phyloP scores from a whole-genome alignment of 2,113 vertebrate genomes.

The Urocitellus parryii region DNA sequence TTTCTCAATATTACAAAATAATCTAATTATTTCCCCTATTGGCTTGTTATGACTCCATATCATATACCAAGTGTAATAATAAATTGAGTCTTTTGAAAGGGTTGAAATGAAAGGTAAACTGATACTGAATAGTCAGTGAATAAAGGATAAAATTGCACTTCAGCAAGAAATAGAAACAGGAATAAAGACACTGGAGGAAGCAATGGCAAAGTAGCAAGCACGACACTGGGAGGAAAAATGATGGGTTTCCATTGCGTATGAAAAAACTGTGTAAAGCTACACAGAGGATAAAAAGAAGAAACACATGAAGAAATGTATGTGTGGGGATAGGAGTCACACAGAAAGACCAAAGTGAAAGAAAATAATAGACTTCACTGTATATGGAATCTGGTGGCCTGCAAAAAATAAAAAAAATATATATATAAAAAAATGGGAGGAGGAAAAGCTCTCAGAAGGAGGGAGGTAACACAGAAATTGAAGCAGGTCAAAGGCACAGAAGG shows the following conservation, averaged over 20 bases:
- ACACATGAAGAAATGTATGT: neutral
- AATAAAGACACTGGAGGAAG: conserved; percentile 19
- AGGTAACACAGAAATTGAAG: conserved; percentile 5
- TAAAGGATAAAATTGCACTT: neutral
- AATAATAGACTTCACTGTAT: neutral
- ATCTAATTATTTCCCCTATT: conserved; percentile 38
- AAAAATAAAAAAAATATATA: neutral
- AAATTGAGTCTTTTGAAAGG: neutral
- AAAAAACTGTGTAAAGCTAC: neutral
- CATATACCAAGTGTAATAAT: neutral
- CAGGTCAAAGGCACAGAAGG: conserved; percentile 7
- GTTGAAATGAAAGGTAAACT: conserved; percentile 18
- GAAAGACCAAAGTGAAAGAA: neutral
- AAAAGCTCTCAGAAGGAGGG: neutral
- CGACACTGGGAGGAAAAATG: neutral
- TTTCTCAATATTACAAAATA: conserved; percentile 49
- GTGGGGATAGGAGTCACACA: neutral
- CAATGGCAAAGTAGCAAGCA: neutral
- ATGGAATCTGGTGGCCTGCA: neutral
- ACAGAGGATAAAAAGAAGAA: conserved; percentile 35
- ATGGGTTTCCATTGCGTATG: neutral
- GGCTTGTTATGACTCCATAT: neutral
- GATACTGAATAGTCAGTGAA: neutral
- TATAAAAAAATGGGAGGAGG: neutral
- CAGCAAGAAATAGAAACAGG: neutral